A percentile compares a stretch with the other conserved stretches of the same genome.
Evolutionary conservation across 2,113 vertebrate species (phyloP).

Genomic region (Chunga burmeisteri): DNA sequence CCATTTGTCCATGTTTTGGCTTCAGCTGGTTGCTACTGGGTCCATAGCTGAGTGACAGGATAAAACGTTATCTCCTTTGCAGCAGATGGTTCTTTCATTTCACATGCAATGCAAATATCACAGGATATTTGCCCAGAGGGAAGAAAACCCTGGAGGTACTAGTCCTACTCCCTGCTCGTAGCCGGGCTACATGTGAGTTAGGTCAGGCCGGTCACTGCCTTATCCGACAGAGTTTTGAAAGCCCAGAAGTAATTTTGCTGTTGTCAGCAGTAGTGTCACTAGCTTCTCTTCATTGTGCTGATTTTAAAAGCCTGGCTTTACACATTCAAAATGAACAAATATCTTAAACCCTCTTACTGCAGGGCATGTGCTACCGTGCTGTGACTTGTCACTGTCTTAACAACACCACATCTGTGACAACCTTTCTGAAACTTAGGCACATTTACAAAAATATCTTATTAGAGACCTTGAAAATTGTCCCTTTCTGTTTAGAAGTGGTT

Average conservation of each 20-base stretch:
- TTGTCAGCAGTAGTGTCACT: background rate
- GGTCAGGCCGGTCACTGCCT: background rate
- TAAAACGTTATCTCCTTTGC: background rate
- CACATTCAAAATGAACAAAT: background rate
- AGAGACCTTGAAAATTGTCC: background rate
- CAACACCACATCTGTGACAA: background rate
- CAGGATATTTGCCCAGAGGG: background rate
- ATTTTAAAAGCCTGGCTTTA: background rate
- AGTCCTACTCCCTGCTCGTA: background rate
- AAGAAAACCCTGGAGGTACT: background rate
- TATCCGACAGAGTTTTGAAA: background rate
- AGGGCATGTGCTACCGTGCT: accelerated
- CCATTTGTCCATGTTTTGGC: background rate
- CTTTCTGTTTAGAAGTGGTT: background rate
- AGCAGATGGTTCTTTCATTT: background rate
- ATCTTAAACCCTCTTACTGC: background rate
- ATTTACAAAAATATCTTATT: background rate
- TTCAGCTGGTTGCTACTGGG: background rate
- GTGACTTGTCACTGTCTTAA: background rate
- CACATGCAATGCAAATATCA: background rate
- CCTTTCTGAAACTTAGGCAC: background rate
- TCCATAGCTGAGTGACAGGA: too few species aligned
- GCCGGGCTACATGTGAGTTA: background rate
- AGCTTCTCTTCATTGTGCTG: background rate
- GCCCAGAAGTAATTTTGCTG: background rate